Percentiles rank a stretch among this genome's conserved stretches.
phyloP scores from a whole-genome alignment of 2,113 vertebrate species.

The Paracanthobrama guichenoti region DNA sequence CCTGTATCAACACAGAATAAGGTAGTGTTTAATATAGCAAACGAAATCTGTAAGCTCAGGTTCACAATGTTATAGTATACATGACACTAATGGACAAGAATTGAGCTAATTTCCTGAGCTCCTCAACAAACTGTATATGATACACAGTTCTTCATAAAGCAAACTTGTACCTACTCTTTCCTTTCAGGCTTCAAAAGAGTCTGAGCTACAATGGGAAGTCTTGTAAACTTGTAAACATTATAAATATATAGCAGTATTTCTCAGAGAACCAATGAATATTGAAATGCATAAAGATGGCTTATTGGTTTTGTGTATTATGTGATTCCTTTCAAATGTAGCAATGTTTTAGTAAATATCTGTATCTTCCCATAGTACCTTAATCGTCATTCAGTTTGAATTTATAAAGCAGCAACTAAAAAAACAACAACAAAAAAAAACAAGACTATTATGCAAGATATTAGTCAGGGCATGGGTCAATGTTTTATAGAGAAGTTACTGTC shows the following conservation, averaged over 20 bases:
- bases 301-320: background rate
- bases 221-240: constrained; percentile 24
- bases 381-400: background rate
- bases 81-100: constrained; percentile 11
- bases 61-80: constrained; percentile 35
- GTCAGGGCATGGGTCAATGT: constrained; percentile 15
- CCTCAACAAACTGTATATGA: constrained; percentile 27
- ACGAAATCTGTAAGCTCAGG: constrained; percentile 29
- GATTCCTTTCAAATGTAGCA: background rate
- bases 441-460: background rate
- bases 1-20: constrained; percentile 12
- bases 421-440: background rate
- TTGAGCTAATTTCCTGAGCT: constrained; percentile 44
- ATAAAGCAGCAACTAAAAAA: background rate
- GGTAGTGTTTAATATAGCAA: constrained; percentile 39
- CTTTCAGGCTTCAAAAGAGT: background rate
- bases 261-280: background rate
- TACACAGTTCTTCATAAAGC: constrained; percentile 17
- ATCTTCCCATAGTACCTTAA: background rate
- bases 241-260: background rate
- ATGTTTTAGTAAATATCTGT: background rate
- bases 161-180: background rate
- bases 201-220: background rate
- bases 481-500: constrained; percentile 31
- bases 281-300: background rate